Base-by-base conservation (phyloP, 2,888 invertebrate species). In the Aleiodes testaceus region DNA sequence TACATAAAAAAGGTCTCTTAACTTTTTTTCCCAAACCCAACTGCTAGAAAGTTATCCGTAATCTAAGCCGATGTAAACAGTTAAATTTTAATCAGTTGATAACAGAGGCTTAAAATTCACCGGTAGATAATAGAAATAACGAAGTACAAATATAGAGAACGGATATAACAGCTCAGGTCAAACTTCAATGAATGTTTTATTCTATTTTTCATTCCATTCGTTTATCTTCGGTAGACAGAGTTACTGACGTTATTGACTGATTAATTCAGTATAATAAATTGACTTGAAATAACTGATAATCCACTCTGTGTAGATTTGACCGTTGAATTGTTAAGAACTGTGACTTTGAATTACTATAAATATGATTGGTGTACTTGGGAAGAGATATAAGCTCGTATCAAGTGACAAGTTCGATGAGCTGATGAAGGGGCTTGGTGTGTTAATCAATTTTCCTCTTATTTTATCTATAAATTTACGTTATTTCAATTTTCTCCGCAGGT, bases 321-420 rank as follows among this genome's bases (percentile, higher is more conserved):
- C 36, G 59, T 59, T 42, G 36, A 18, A 7, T 14, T 16, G 59
- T 36, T 36, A 1, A 18, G 59, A 7, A 59, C 59, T 18, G 16
- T 22, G 30, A 20, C 16, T 30, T 47, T 12, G 12, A 52, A 73
- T 66, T 26, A 66, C 53, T 44, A 52, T 55, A 9, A 61, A n/a
- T 14, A 71, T 73, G 66, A 78, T 78, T 66, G 79, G 84, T n/a
- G 88, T 89, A 79, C 80, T 88, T 11, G 94, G 94, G 86, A 94
- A 93, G 89, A 93, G 93, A 87, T 97, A 94, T 91, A 95, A 95
- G 87, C 91, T 97, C 87, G 88, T 89, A 74, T 90, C 91, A 72
- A 93, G 94, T 81, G 94, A 95, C 77, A 94, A 95, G 85, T 96
- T 97, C 87, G 96, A 97, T 82, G 94, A 95, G 72, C 95, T 94